Evolutionary conservation across 92 coral and sea anemone species (phyloP).

Genomic region (Desmophyllum pertusum): DNA sequence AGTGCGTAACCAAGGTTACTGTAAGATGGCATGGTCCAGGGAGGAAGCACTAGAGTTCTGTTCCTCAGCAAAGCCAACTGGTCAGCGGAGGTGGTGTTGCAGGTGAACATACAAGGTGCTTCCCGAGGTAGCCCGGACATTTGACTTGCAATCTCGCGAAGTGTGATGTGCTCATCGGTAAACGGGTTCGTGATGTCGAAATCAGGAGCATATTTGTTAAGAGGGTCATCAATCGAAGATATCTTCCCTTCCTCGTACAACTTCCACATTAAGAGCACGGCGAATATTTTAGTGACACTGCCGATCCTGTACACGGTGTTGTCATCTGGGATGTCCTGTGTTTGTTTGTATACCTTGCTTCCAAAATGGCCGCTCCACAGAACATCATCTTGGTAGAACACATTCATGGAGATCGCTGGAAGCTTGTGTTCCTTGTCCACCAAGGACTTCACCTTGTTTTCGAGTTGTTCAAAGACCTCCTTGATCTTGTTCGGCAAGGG

Average conservation of each 20-base stretch:
- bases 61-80: too few species aligned
- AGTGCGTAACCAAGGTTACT: too few species aligned
- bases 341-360: slow-evolving; percentile 44
- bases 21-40: too few species aligned
- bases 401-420: slow-evolving; percentile 46
- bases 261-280: slow-evolving; percentile 49
- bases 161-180: slow-evolving; percentile 26
- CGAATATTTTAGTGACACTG: slow-evolving; percentile 57
- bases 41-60: too few species aligned
- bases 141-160: slow-evolving; percentile 57
- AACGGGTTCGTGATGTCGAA: slow-evolving; percentile 51
- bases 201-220: slow-evolving; percentile 45
- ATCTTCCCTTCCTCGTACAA: slow-evolving; percentile 55
- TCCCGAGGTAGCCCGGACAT: slow-evolving; percentile 74
- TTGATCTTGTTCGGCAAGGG: too few species aligned
- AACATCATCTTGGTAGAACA: slow-evolving; percentile 30
- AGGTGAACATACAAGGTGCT: slow-evolving; percentile 42
- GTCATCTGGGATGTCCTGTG: slow-evolving; percentile 37
- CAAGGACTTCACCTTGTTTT: too few species aligned
- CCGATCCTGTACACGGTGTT: slow-evolving; percentile 56
- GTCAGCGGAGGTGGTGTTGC: too few species aligned
- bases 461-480: too few species aligned
- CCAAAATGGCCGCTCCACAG: slow-evolving; percentile 57
- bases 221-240: slow-evolving; percentile 58
- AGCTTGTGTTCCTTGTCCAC: background rate